Conservation (phyloP, 2,888 invertebrate species). For the Ctena decussata region DNA sequence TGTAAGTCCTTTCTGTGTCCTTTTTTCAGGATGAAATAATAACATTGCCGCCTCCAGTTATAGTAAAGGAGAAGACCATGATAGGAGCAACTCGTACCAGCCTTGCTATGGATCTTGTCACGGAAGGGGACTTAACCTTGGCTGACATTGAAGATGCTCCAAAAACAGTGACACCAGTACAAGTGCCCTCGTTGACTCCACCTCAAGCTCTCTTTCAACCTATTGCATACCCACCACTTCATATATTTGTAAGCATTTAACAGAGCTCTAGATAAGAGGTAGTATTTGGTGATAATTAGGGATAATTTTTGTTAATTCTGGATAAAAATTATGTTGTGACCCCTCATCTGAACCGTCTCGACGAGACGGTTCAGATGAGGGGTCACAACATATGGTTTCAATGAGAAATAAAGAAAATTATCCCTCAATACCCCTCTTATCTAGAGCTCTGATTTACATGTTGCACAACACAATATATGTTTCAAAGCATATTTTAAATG, state of each 20-base stretch:
- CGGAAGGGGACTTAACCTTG: constrained; percentile 45
- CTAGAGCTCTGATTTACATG: too few relatives aligned
- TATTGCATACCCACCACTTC: constrained; percentile 85
- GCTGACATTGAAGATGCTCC: constrained; percentile 48
- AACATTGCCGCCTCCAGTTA: constrained; percentile 67
- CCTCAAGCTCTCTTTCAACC: constrained; percentile 83
- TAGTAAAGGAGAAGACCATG: constrained; percentile 55
- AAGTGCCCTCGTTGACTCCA: constrained; percentile 67
- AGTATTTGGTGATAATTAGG: too few relatives aligned
- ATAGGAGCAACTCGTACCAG: constrained; percentile 47
- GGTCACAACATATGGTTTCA: too few relatives aligned
- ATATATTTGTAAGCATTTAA: constrained; percentile 86
- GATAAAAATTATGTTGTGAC: too few relatives aligned
- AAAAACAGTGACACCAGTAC: constrained; percentile 37
- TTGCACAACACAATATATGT: too few relatives aligned
- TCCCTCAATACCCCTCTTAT: too few relatives aligned
- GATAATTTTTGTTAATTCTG: too few relatives aligned
- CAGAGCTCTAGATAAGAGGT: too few relatives aligned
- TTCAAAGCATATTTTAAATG: too few relatives aligned
- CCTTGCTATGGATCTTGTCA: constrained; percentile 49
- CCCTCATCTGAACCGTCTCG: too few relatives aligned
- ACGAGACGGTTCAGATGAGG: too few relatives aligned
- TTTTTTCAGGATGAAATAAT: constrained; percentile 82
- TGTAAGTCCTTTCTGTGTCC: background rate
- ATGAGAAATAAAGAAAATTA: too few relatives aligned